Evolutionary conservation across 2,797 vertebrate genomes (phyloP).

Genomic region (Heteromormyrus szaboi): DNA sequence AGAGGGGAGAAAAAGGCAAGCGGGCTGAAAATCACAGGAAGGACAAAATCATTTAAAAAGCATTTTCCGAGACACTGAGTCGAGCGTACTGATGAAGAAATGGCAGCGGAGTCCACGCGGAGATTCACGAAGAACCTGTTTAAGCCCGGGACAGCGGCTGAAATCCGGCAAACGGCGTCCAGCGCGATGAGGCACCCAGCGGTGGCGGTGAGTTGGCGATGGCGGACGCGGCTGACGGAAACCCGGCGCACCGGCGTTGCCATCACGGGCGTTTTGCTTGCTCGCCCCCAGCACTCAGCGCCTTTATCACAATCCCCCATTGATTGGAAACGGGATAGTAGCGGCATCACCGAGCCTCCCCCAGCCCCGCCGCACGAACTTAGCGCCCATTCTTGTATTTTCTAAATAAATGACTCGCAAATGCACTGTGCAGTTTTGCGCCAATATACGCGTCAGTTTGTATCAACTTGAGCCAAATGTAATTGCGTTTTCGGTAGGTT

Average conservation of each 20-base stretch:
- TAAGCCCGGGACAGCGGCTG: slow-evolving; percentile 81
- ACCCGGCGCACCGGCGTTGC: neutral
- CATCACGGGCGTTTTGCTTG: neutral
- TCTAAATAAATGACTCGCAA: neutral
- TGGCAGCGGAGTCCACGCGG: slow-evolving; percentile 80
- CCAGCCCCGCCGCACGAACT: slow-evolving; percentile 10
- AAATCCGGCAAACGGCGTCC: slow-evolving; percentile 78
- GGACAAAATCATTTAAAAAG: neutral
- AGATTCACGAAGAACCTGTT: slow-evolving; percentile 90
- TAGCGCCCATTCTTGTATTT: slow-evolving; percentile 17
- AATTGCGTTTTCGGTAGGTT: neutral
- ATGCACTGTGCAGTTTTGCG: neutral
- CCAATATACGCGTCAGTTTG: neutral
- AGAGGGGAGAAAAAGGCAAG: neutral
- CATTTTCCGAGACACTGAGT: neutral
- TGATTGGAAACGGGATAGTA: neutral
- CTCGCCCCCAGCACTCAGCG: neutral
- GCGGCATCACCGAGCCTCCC: slow-evolving; percentile 27
- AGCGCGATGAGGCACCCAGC: slow-evolving; percentile 60
- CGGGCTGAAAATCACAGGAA: neutral
- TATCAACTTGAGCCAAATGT: neutral
- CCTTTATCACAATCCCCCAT: neutral
- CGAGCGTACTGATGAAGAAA: slow-evolving; percentile 62
- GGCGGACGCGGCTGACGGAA: neutral
- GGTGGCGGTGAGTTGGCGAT: slow-evolving; percentile 55